A percentile compares a stretch with the other conserved stretches of the same genome.
These are phyloP conservation scores for Pollicipes pollicipes DNA, from an alignment of 1,140 invertebrate genomes.

Conservation along the genomic window DNA sequence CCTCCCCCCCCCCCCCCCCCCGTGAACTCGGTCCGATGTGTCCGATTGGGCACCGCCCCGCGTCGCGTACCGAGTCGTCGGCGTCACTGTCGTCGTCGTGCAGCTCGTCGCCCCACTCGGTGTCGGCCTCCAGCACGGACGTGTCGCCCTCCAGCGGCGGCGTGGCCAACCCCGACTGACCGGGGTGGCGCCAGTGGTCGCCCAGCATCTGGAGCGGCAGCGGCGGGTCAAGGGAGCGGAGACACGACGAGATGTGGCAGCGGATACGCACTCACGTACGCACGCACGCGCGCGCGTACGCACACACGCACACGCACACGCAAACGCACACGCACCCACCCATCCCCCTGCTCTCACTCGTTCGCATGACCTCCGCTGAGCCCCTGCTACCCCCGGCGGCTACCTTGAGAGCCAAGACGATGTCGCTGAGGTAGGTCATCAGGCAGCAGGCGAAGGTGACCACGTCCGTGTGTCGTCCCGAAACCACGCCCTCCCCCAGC, in stretches of 20 bases:
- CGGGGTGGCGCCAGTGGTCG: too few relatives aligned
- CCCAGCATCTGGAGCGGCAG: too few relatives aligned
- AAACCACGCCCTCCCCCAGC: conserved; percentile 34
- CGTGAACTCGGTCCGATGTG: too few relatives aligned
- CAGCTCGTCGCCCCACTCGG: conserved; percentile 64
- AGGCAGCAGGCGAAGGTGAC: conserved; percentile 43
- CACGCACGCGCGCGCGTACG: conserved; percentile 10
- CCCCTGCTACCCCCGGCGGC: conserved; percentile 11
- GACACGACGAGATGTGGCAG: background rate
- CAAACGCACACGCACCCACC: background rate
- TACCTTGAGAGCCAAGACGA: conserved; percentile 25
- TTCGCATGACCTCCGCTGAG: too few relatives aligned
- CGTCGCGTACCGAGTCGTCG: too few relatives aligned
- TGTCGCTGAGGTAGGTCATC: conserved; percentile 47
- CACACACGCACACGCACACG: conserved; percentile 1
- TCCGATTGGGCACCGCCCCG: too few relatives aligned
- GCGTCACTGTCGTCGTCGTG: conserved; percentile 58
- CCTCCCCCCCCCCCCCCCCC: conserved; percentile 39
- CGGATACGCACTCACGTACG: conserved; percentile 19
- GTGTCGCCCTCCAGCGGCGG: conserved; percentile 63
- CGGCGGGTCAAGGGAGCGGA: too few relatives aligned
- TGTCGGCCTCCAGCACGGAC: conserved; percentile 45
- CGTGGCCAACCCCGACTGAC: conserved; percentile 26
- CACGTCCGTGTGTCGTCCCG: conserved; percentile 32
- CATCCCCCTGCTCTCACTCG: too few relatives aligned